Evolutionary conservation across 1,140 invertebrate genomes (phyloP).

Genomic region (Drosophila jambulina): DNA sequence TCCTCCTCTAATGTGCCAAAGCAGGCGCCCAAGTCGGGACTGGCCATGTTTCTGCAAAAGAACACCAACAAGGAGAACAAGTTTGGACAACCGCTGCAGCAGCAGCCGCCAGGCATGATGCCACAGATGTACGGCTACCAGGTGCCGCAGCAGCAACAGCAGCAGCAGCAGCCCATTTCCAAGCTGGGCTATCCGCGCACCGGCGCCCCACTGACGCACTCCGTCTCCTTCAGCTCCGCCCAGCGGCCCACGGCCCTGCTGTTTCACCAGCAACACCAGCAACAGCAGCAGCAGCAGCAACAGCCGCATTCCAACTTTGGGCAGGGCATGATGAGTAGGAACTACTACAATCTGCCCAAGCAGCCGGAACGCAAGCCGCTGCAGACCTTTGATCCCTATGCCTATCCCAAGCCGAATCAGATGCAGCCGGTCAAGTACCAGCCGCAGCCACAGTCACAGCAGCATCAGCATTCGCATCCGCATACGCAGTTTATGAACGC

Average conservation of each 20-base stretch:
- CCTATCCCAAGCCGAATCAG: conserved; percentile 70
- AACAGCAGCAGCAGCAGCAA: conserved; percentile 31
- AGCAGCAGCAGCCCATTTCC: conserved; percentile 18
- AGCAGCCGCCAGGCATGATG: conserved; percentile 51
- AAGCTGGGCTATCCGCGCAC: conserved; percentile 39
- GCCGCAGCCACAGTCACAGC: conserved; percentile 46
- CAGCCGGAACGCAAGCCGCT: conserved; percentile 74
- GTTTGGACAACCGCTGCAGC: conserved; percentile 62
- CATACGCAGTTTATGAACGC: conserved; percentile 65
- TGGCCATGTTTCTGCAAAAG: conserved; percentile 69
- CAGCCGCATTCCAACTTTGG: conserved; percentile 58
- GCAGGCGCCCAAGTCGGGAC: conserved; percentile 53
- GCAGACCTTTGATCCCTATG: conserved; percentile 83
- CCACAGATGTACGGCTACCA: conserved; percentile 70
- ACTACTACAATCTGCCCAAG: conserved; percentile 73
- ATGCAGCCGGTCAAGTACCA: conserved; percentile 72
- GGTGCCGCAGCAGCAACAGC: conserved; percentile 37
- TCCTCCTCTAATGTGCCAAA: conserved; percentile 72
- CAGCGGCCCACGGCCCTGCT: conserved; percentile 59
- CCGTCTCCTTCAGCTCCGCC: conserved; percentile 65
- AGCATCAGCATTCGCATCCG: conserved; percentile 58
- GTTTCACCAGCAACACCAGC: conserved; percentile 53
- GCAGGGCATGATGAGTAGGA: conserved; percentile 72
- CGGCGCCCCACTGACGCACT: conserved; percentile 62
- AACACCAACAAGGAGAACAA: conserved; percentile 80